These are phyloP conservation scores for Apis mellifera DNA, from an alignment of 1,140 invertebrate genomes.

Conservation along the genomic window DNA sequence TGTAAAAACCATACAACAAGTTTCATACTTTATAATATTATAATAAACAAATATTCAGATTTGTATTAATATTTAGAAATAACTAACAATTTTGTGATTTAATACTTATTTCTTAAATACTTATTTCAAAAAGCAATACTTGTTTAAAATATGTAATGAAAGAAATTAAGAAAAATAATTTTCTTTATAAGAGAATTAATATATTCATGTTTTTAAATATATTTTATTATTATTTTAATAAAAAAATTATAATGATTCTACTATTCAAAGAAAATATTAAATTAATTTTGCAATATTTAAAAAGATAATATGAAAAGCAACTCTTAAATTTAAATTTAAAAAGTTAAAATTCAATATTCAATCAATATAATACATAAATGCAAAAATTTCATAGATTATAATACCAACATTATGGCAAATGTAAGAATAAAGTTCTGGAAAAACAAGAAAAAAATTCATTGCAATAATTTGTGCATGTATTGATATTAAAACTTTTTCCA, in stretches of 20 bases:
- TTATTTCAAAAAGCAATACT: neutral
- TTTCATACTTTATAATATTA: neutral
- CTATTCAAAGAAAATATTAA: neutral
- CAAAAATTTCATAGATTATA: conserved; percentile 18
- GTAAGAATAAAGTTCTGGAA: conserved; percentile 15
- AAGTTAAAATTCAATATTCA: conserved; percentile 10
- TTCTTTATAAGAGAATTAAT: neutral
- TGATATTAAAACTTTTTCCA: conserved; percentile 51
- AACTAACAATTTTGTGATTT: neutral
- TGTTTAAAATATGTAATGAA: neutral
- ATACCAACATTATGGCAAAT: conserved; percentile 1
- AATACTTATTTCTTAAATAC: neutral
- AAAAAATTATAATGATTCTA: neutral
- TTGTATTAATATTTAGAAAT: neutral
- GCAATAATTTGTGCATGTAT: conserved; percentile 51
- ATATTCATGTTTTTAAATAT: conserved; percentile 6
- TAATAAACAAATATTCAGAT: neutral
- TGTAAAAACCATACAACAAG: neutral
- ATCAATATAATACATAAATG: conserved; percentile 20
- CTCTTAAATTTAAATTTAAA: neutral
- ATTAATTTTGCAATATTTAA: neutral
- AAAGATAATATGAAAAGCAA: conserved; percentile 18
- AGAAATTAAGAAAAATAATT: neutral
- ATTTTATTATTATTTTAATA: neutral
- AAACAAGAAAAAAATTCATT: conserved; percentile 26